A percentile compares a stretch with the other conserved stretches of the same genome.
Evolutionary conservation across 1,140 invertebrate species (phyloP).

Genomic region (Phortica variegata): DNA sequence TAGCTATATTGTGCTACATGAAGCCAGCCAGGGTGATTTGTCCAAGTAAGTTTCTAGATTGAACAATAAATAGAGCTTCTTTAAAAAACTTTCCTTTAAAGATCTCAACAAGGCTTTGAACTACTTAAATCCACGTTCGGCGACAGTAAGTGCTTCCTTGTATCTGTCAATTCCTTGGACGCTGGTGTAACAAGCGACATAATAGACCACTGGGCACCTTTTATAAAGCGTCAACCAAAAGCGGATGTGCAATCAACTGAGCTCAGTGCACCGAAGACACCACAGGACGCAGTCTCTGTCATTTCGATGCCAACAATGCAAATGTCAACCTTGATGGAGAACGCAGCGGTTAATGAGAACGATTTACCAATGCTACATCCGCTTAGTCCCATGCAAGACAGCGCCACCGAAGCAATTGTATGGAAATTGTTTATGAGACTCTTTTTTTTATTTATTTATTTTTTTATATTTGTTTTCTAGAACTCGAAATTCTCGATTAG

Average conservation of each 20-base stretch:
- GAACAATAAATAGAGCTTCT: not conserved
- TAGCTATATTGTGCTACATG: slow-evolving; percentile 89
- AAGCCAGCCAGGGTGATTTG: slow-evolving; percentile 60
- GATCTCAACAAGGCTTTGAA: slow-evolving; percentile 80
- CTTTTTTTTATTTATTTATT: not conserved
- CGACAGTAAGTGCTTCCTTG: slow-evolving; percentile 78
- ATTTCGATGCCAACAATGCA: slow-evolving; percentile 60
- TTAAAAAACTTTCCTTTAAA: slow-evolving; percentile 56
- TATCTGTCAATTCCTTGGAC: slow-evolving; percentile 81
- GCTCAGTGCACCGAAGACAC: slow-evolving; percentile 66
- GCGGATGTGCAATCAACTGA: slow-evolving; percentile 62
- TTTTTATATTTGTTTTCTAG: slow-evolving; percentile 10
- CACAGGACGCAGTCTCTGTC: slow-evolving; percentile 60
- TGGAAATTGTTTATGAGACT: not conserved
- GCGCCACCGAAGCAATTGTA: slow-evolving; percentile 49
- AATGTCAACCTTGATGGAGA: slow-evolving; percentile 38
- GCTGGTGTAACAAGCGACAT: slow-evolving; percentile 61
- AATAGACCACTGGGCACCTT: slow-evolving; percentile 83
- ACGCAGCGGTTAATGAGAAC: slow-evolving; percentile 27
- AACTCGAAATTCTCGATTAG: slow-evolving; percentile 60
- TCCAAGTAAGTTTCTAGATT: slow-evolving; percentile 31
- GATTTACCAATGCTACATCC: slow-evolving; percentile 61
- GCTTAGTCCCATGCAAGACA: slow-evolving; percentile 62
- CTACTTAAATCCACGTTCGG: slow-evolving; percentile 84
- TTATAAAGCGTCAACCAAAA: slow-evolving; percentile 66